Conservation (phyloP, 2,113 vertebrate species). For the Cheirogaleus medius region DNA sequence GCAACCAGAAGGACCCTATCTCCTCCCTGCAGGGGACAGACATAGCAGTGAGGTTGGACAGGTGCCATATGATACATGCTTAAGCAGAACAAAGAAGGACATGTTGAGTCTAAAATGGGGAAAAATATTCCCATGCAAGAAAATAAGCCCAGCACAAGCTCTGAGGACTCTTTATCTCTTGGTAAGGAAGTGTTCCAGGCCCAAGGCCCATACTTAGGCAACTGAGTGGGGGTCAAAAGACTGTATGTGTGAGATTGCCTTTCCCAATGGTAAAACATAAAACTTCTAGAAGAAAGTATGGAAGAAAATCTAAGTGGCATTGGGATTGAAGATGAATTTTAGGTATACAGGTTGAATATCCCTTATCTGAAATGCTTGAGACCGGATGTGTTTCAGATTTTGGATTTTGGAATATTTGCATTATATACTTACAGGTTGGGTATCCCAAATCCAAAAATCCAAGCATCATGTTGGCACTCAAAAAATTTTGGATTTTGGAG, state of each 20-base stretch:
- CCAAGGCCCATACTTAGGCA: background rate
- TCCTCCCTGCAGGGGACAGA: background rate
- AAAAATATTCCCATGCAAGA: background rate
- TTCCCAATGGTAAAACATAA: background rate
- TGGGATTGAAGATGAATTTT: background rate
- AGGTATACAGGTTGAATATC: background rate
- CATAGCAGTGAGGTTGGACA: background rate
- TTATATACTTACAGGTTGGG: too few relatives aligned
- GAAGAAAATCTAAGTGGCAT: background rate
- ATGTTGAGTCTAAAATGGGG: background rate
- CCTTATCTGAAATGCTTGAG: too few relatives aligned
- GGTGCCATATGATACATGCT: background rate
- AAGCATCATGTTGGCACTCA: too few relatives aligned
- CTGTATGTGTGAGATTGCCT: background rate
- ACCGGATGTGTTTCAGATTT: too few relatives aligned
- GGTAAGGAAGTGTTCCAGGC: background rate
- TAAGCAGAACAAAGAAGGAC: background rate
- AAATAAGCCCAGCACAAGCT: background rate
- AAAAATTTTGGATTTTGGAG: too few relatives aligned
- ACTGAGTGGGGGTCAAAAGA: background rate
- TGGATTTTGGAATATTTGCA: too few relatives aligned
- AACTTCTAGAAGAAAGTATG: background rate
- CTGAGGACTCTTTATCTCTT: background rate
- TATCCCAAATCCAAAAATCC: too few relatives aligned
- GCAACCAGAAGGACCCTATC: background rate